Conservation (phyloP, 1,140 invertebrate species). For the Dinoponera quadriceps region DNA sequence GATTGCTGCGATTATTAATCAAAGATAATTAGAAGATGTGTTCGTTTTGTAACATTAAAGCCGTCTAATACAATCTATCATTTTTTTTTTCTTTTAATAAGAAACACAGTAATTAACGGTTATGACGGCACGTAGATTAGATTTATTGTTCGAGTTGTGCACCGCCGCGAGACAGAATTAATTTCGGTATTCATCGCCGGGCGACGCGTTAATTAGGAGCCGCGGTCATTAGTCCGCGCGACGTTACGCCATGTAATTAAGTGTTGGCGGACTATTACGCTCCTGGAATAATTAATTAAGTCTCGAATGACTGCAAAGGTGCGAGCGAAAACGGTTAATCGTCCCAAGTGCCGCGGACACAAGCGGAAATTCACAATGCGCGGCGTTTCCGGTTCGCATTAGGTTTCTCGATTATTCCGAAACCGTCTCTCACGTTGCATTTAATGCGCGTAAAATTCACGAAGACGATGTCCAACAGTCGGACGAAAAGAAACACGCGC, state of each 20-base stretch:
- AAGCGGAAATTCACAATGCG: constrained; percentile 38
- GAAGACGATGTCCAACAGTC: too few species aligned
- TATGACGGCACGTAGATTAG: constrained; percentile 2
- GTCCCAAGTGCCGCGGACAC: background rate
- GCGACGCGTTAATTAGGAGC: constrained; percentile 60
- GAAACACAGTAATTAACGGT: constrained; percentile 58
- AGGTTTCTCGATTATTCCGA: background rate
- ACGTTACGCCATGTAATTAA: constrained; percentile 59
- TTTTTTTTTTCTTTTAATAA: background rate
- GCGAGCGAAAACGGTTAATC: constrained; percentile 35
- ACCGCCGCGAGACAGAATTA: constrained; percentile 10
- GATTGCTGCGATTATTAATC: background rate
- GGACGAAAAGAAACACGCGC: background rate
- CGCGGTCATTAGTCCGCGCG: constrained; percentile 48
- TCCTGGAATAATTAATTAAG: constrained; percentile 65
- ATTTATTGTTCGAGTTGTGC: constrained; percentile 44
- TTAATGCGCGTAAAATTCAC: background rate
- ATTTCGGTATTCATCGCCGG: constrained; percentile 23
- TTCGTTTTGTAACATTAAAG: constrained; percentile 1
- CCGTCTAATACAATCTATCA: background rate
- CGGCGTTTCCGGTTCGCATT: constrained; percentile 17
- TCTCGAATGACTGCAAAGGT: background rate
- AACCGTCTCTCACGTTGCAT: background rate
- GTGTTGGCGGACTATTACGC: constrained; percentile 24
- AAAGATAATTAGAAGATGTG: constrained; percentile 5